Base-by-base conservation (phyloP, 2,113 vertebrate species). In the Nematolebias whitei region DNA sequence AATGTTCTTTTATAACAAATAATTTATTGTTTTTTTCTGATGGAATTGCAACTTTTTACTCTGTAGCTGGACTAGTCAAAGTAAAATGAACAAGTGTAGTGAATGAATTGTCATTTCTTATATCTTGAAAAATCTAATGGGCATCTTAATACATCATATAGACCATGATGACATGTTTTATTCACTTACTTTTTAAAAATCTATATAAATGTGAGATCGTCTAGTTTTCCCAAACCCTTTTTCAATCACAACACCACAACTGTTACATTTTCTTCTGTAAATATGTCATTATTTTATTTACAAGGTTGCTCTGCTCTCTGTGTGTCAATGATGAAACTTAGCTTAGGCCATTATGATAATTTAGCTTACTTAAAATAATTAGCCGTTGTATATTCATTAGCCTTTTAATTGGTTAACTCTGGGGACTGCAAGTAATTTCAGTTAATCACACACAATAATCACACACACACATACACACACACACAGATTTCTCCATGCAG, bases 381-480 rank as follows among this genome's bases (percentile, higher is more conserved):
- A 90, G 82, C 84, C 83, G 87, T 87, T 90, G 88, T 91, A 91
- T 91, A 91, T 91, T 91, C 90, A 91, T 91, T 88, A 91, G 82
- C 80, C 87, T 86, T 91, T 89, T 90, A 90, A 90, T 90, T 90
- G 90, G 86, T 87, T 80, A 87, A 85, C 87, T 88, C 88, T 78
- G 62, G 90, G 88, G 90, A 90, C 72, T n/a, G 41, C 64, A 69
- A 85, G 78, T 71, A 78, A 87, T 82, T 79, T 70, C 81, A 88
- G 80, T 84, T 86, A 83, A 78, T 88, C 79, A 89, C 88, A 85
- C 68, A 79, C 78, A 80, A 74, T 85, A 88, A 88, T 88, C 85
- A 87, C 38, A 88, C 63, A 74, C 61, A 74, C 41, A 45, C 71
- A 78, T 48, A 18, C 72, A 35, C 50, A 61, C 68, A 70, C 53